Conservation (phyloP, 2,797 vertebrate species). For the Tamandua tetradactyla region DNA sequence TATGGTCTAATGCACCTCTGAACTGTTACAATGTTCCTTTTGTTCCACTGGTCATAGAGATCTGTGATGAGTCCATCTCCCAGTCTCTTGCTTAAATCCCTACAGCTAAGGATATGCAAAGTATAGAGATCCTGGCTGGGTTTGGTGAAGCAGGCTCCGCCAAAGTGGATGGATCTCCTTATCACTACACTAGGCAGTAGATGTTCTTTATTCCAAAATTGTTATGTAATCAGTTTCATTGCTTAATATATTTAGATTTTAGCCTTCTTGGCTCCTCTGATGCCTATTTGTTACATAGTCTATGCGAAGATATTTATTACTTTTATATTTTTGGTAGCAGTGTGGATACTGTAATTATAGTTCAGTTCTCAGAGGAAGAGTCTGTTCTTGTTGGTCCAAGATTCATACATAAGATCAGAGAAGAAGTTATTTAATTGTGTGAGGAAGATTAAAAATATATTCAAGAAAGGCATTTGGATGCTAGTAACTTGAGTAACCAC, state of each 20-base stretch:
- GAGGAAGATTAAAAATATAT: background rate
- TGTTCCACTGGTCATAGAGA: background rate
- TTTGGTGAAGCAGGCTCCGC: background rate
- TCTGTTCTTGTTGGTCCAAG: conserved; percentile 1
- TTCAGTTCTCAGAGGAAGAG: background rate
- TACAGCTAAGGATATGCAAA: background rate
- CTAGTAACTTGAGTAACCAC: background rate
- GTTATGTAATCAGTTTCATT: background rate
- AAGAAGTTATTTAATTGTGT: background rate
- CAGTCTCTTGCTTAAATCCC: background rate
- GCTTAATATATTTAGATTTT: background rate
- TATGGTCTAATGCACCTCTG: background rate
- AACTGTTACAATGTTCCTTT: background rate
- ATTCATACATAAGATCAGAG: conserved; percentile 4
- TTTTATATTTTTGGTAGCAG: background rate
- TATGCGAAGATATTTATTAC: background rate
- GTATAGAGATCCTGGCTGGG: background rate
- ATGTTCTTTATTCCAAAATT: background rate
- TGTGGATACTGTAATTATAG: background rate
- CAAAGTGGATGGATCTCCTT: background rate
- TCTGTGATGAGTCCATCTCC: background rate
- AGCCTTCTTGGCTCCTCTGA: background rate
- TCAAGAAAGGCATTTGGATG: background rate
- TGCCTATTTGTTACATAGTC: background rate
- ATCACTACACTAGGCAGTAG: background rate